phyloP scores from a whole-genome alignment of 2,113 vertebrate species.

The Cyprinodon variegatus region DNA sequence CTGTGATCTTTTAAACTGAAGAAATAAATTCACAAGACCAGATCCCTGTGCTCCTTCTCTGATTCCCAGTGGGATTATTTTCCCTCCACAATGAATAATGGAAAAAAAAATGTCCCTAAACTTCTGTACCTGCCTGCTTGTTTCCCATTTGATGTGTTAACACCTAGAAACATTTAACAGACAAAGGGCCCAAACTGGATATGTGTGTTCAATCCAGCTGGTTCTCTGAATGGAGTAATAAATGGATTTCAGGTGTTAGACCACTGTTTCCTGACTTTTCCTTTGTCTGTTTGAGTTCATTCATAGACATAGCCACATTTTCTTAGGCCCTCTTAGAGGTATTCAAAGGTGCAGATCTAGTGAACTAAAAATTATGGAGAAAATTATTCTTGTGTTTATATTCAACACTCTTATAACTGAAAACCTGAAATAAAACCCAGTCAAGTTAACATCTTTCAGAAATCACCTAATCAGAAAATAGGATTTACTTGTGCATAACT shows the following conservation, averaged over 20 bases:
- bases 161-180: constrained; percentile 10
- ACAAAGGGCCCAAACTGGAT: constrained; percentile 24
- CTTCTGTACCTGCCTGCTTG: constrained; percentile 49
- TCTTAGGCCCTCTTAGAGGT: neutral
- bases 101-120: constrained; percentile 32
- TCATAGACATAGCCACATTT: neutral
- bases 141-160: constrained; percentile 47
- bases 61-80: constrained; percentile 3
- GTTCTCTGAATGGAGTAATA: constrained; percentile 53
- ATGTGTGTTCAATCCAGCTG: constrained; percentile 27
- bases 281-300: neutral
- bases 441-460: too few species aligned
- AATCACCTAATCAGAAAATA: neutral
- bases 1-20: constrained; percentile 77
- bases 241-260: constrained; percentile 36
- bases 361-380: too few species aligned
- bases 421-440: too few species aligned
- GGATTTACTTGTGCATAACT: too few species aligned
- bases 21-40: neutral
- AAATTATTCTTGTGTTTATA: too few species aligned
- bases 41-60: neutral
- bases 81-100: constrained; percentile 39
- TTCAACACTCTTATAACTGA: too few species aligned
- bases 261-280: constrained; percentile 14
- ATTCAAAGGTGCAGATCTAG: too few species aligned